Evolutionary conservation across 2,797 vertebrate genomes (phyloP), one percentile per base, ranked within the genome.

Genomic region (Thalassophryne amazonica): DNA sequence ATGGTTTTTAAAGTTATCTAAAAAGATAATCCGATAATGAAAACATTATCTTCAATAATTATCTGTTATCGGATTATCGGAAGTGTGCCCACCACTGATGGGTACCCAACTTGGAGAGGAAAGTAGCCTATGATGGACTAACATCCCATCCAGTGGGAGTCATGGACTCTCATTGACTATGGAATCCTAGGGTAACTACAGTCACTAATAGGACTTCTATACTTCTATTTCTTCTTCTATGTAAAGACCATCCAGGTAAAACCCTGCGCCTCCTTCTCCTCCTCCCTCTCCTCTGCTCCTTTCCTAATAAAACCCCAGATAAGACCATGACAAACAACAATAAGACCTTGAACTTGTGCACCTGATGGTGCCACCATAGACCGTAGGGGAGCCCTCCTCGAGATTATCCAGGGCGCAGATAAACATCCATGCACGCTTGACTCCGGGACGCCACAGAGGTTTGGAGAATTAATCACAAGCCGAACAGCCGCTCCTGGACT

Each of bases 251-350:
- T 63, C 50, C 28, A 6, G 31, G 36, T 48, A 56, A 47, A 51
- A 47, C 63, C 57, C 21, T 47, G 38, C 30, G 41, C 40, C 22
- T 23, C 5, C 4, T 25, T 27, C 31, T 17, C 40, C 47, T 23
- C 8, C 19, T 15, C 21, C 50, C 32, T 37, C 39, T 33, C 36
- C 33, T n/a, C 6, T 1, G 42, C 28, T 6, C 24, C 21, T 41
- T 55, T 48, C 49, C 56, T 74, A 76, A 85, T 81, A 71, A 32
- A 55, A 70, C 59, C 71, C 52, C 52, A 81, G 78, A 80, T 82
- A 77, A 74, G 62, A 71, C 48, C 31, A 37, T 60, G 24, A 37
- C 29, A 61, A 76, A 78, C 78, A 83, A 81, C 73, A 78, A 76
- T 48, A 54, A 54, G 52, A 55, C 45, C 22, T 20, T 1, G 25